Base-by-base conservation (phyloP, 2,888 invertebrate species). In the Agonum fuliginosum region DNA sequence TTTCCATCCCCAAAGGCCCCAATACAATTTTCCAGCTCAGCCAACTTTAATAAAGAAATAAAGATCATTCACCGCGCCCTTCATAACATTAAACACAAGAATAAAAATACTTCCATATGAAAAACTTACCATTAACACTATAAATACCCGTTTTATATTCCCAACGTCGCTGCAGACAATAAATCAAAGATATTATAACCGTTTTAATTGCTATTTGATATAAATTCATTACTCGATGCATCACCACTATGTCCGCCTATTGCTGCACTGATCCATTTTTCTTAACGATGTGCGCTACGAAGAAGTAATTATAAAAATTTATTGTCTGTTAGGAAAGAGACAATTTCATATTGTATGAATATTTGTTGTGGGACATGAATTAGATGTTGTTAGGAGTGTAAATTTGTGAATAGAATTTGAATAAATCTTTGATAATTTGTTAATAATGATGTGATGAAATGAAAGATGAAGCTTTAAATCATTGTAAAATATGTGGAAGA, bases 181-280 rank as follows among this genome's bases (percentile, higher is more conserved):
- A 74, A 74, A 74, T 74, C 74, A 74, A 37, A 43, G 54, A 54
- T 12, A 27, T 58, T 41, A 62, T 46, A 74, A 74, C 43, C 30
- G 43, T 46, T 74, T 74, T 74, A 74, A 74, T 74, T 74, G 74
- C 62, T 74, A 74, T 65, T 74, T 74, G 74, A 74, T 74, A 74
- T 65, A 74, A 74, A 74, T 74, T 74, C 74, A 65, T 74, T 65
- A 54, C 43, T n/a, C 24, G 54, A 54, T 54, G 54, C 54, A 54
- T 24, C 54, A 22, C 54, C 37, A 3, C n/a, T 1, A n/a, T n/a
- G 37, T 46, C 17, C 46, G 46, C 46, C 46, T 17, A 46, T 46
- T 17, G 17, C 3, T 27, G 30, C 58, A 14, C 58, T 30, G 58
- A 27, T 62, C 58, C 58, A 62, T 62, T 30, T 62, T 54, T 54